Conservation (phyloP, 2,888 invertebrate genomes). For the Aspidiotus rigidus region DNA sequence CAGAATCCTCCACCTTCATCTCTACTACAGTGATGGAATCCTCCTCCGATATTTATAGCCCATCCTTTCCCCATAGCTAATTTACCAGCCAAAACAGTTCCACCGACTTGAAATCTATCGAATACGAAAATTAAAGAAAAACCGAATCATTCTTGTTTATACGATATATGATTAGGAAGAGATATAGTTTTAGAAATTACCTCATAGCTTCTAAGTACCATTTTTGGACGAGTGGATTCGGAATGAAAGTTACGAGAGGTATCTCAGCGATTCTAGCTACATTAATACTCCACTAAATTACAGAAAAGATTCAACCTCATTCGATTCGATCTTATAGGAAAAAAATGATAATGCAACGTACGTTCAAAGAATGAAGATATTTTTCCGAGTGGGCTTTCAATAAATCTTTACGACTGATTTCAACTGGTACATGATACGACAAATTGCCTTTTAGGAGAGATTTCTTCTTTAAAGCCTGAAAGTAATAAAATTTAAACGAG, state of each 20-base stretch:
- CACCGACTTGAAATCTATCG: slow-evolving; percentile 58
- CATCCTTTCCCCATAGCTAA: slow-evolving; percentile 72
- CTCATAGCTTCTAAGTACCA: slow-evolving; percentile 71
- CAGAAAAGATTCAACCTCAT: slow-evolving; percentile 29
- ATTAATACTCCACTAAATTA: slow-evolving; percentile 63
- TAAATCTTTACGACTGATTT: slow-evolving; percentile 63
- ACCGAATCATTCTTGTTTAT: not conserved
- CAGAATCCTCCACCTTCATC: slow-evolving; percentile 77
- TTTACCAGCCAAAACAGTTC: slow-evolving; percentile 72
- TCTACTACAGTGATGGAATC: slow-evolving; percentile 80
- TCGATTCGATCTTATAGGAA: not conserved
- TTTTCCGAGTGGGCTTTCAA: slow-evolving; percentile 63
- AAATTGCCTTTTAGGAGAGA: slow-evolving; percentile 52
- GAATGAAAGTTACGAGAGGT: slow-evolving; percentile 60
- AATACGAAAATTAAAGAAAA: not conserved
- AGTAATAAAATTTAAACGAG: slow-evolving; percentile 34
- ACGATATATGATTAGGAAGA: not conserved
- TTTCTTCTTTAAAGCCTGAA: slow-evolving; percentile 52
- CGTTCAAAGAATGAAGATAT: slow-evolving; percentile 66
- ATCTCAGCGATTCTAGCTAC: slow-evolving; percentile 75
- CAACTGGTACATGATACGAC: slow-evolving; percentile 57
- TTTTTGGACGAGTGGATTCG: slow-evolving; percentile 65
- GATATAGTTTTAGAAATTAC: slow-evolving; percentile 42
- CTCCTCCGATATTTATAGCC: slow-evolving; percentile 85
- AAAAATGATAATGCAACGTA: slow-evolving; percentile 41